phyloP scores from a whole-genome alignment of 2,797 vertebrate species.

The Ptychadena robeensis region DNA sequence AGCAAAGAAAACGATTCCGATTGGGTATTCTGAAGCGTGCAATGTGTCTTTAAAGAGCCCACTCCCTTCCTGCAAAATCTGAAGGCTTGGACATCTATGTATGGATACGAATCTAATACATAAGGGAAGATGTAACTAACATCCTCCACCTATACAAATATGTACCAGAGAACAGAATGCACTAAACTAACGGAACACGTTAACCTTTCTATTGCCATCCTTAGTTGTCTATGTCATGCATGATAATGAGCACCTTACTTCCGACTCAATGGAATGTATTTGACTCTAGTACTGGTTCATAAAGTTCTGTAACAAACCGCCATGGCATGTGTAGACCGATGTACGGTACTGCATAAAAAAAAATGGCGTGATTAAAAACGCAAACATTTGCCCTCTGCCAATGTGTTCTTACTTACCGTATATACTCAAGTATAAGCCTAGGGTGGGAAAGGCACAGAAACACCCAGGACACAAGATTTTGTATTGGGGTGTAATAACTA shows the following conservation, averaged over 20 bases:
- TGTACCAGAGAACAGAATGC: slow-evolving; percentile 4
- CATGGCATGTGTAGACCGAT: too few species aligned
- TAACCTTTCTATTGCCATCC: slow-evolving; percentile 52
- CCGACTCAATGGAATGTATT: slow-evolving; percentile 32
- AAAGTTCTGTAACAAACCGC: too few species aligned
- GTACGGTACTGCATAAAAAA: too few species aligned
- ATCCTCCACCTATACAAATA: slow-evolving; percentile 31
- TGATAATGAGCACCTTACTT: slow-evolving; percentile 49
- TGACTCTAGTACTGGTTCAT: not conserved
- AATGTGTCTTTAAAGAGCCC: slow-evolving; percentile 65
- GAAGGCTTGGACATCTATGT: slow-evolving; percentile 72
- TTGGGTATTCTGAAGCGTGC: slow-evolving; percentile 18
- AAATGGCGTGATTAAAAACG: too few species aligned
- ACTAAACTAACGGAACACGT: slow-evolving; percentile 48
- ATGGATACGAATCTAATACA: slow-evolving; percentile 61
- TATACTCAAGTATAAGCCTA: too few species aligned
- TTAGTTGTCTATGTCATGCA: slow-evolving; percentile 46
- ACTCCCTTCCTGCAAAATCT: slow-evolving; percentile 72
- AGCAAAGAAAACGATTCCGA: not conserved
- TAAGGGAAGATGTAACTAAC: slow-evolving; percentile 65
- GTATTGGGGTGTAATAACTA: too few species aligned
- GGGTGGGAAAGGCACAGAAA: too few species aligned
- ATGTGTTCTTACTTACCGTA: too few species aligned
- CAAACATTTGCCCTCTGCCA: too few species aligned
- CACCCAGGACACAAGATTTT: too few species aligned